Evolutionary conservation across 2,888 invertebrate genomes (phyloP), one percentile per base, ranked within the genome.

Genomic region (Drosophila seclusa): DNA sequence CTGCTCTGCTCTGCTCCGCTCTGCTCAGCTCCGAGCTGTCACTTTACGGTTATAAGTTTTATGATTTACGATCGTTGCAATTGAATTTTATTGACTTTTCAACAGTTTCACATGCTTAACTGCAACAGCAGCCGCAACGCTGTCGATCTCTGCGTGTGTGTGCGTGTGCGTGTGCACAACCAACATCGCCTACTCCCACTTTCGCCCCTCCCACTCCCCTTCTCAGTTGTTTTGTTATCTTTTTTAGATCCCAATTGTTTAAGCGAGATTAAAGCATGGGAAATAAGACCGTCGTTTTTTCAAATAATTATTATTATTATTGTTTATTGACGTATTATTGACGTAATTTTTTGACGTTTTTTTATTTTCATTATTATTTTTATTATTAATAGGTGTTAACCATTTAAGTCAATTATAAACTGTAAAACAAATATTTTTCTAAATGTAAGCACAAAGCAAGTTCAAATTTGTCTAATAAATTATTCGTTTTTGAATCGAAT

Each of bases 1-100:
- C 87, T 82, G 21, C 7, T 80, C 86, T 80, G 7, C 36, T 3
- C 36, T 36, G 38, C 6, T 13, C 42, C 2, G 42, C 42, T 45
- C 74, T 80, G 87, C 89, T 82, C 87, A 82, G 45, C 45, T 45
- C 45, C 45, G 78, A 83, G 87, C 89, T 88, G 86, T 88, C 84
- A 87, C 81, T 83, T 90, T 83, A 87, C 90, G 89, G 87, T 89
- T 89, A 90, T 89, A 87, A 91, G 89, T 89, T 91, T 91, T 92
- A 92, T 92, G 92, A 92, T 92, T 92, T 92, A 92, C 91, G 91
- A 85, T 87, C 86, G 78, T 68, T 71, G 80, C 82, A 83, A 82
- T 82, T 88, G 83, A 79, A 87, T 91, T 92, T 92, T 91, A 91
- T 92, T 92, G 89, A 91, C 88, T 89, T 82, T 82, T 90, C 83